Evolutionary conservation across 2,797 vertebrate genomes (phyloP).

Genomic region (Schizopygopsis malacanthus): DNA sequence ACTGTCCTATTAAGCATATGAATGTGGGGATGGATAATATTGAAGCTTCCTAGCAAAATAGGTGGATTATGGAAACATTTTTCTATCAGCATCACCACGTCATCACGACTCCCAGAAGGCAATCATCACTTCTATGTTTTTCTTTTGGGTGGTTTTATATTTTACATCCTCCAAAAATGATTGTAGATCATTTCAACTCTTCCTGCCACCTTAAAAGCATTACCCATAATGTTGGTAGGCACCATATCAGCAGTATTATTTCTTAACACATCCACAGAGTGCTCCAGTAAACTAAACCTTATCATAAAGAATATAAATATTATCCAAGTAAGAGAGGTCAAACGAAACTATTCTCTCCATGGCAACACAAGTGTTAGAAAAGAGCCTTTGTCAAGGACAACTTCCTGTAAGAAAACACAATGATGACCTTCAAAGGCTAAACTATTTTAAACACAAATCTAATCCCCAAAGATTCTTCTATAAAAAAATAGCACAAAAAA

Average conservation of each 20-base stretch:
- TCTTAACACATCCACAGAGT: neutral
- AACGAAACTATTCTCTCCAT: conserved; percentile 38
- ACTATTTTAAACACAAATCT: neutral
- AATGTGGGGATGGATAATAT: neutral
- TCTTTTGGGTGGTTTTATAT: conserved; percentile 13
- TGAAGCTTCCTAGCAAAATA: neutral
- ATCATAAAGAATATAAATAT: conserved; percentile 34
- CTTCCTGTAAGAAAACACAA: conserved; percentile 36
- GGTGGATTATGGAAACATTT: conserved; percentile 42
- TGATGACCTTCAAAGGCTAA: conserved; percentile 26
- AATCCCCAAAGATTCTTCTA: neutral
- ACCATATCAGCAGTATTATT: neutral
- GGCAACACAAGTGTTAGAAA: conserved; percentile 54
- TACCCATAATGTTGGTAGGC: neutral
- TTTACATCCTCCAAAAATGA: conserved; percentile 7
- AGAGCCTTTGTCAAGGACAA: conserved; percentile 33
- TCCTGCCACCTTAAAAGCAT: conserved; percentile 10
- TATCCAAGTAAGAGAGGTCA: conserved; percentile 46
- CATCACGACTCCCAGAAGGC: conserved; percentile 35
- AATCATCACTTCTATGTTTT: conserved; percentile 30
- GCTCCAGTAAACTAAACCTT: conserved; percentile 5
- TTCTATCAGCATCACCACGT: conserved; percentile 27
- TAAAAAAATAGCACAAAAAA: neutral
- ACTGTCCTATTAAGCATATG: conserved; percentile 4
- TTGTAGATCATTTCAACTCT: conserved; percentile 24